phyloP scores from a whole-genome alignment of 2,888 invertebrate genomes.

The Actias luna region DNA sequence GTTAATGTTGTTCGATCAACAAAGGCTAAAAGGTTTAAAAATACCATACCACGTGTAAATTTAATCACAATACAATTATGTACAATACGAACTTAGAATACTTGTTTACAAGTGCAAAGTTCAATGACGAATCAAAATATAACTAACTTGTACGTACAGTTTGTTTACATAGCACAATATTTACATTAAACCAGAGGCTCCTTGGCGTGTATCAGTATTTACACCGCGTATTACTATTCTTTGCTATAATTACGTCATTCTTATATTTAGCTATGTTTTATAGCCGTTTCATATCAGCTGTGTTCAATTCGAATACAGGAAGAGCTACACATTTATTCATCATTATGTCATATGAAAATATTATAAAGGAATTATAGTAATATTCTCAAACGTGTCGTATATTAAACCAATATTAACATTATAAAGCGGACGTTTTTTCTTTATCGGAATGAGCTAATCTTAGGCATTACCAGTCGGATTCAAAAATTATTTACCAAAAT shows the following conservation, averaged over 20 bases:
- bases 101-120: not conserved
- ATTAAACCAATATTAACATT: no score
- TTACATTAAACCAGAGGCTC: conserved; percentile 12
- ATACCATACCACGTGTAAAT: no score
- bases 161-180: conserved; percentile 7
- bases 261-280: not conserved
- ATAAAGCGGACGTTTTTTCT: no score
- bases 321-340: not conserved
- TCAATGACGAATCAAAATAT: conserved; percentile 3
- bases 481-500: no score
- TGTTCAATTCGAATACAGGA: not conserved
- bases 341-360: not conserved
- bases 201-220: conserved; percentile 18
- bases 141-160: not conserved
- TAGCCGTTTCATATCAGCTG: no score
- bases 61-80: no score
- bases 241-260: conserved; percentile 9
- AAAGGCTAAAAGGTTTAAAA: no score
- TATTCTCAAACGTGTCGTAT: not conserved
- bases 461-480: no score
- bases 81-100: no score
- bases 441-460: no score
- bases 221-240: conserved; percentile 10
- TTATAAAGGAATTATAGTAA: not conserved
- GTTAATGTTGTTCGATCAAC: no score